phyloP scores from a whole-genome alignment of 2,113 vertebrate species.

The Oxyura jamaicensis region DNA sequence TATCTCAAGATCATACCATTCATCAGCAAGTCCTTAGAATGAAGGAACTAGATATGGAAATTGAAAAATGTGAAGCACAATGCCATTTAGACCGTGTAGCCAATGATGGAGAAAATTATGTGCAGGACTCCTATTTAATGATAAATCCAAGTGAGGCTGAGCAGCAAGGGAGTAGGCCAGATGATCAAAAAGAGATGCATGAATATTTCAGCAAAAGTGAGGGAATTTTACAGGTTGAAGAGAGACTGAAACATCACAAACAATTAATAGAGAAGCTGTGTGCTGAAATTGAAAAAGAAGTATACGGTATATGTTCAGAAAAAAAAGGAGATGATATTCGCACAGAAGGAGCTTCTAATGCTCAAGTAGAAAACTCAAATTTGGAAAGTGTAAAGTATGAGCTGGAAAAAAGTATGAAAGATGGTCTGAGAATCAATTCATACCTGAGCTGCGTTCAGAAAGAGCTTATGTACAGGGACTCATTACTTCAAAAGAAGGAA shows the following conservation, averaged over 20 bases:
- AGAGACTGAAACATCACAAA: constrained; percentile 81
- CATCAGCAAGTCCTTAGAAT: constrained; percentile 90
- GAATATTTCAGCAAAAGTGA: constrained; percentile 79
- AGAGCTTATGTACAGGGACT: constrained; percentile 83
- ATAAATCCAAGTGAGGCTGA: constrained; percentile 46
- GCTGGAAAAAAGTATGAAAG: constrained; percentile 84
- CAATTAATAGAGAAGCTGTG: constrained; percentile 86
- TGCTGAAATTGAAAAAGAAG: constrained; percentile 87
- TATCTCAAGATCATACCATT: constrained; percentile 93
- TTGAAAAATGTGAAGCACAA: constrained; percentile 82
- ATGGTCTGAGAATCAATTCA: constrained; percentile 84
- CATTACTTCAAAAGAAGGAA: constrained; percentile 82
- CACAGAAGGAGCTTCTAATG: constrained; percentile 20
- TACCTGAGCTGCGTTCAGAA: constrained; percentile 86
- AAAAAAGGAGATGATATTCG: constrained; percentile 12
- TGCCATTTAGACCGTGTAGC: constrained; percentile 73
- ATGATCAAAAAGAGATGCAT: constrained; percentile 71
- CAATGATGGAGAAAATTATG: constrained; percentile 76
- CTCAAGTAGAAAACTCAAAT: constrained; percentile 68
- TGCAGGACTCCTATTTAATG: constrained; percentile 75
- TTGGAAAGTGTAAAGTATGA: constrained; percentile 81
- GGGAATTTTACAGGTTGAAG: constrained; percentile 83
- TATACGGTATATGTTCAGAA: constrained; percentile 61
- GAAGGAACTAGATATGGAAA: constrained; percentile 88
- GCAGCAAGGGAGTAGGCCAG: constrained; percentile 16